Base-by-base conservation (phyloP, 2,113 vertebrate genomes). In the Otocyon megalotis region DNA sequence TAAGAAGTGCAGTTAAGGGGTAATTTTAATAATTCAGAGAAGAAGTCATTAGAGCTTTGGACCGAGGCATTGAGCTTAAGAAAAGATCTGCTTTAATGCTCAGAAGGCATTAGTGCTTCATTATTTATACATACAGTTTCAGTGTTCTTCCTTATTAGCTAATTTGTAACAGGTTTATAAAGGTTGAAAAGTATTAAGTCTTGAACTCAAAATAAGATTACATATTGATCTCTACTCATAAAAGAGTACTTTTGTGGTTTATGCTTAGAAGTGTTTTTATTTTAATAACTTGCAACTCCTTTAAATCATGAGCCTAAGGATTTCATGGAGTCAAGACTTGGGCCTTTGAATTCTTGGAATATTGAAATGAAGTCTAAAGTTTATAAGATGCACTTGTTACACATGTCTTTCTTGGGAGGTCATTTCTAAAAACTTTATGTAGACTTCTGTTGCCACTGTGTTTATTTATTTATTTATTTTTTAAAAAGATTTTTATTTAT, bases 11-110 rank as follows among this genome's bases (percentile, higher is more conserved):
- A 43, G 16, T 89, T 90, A 62, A 91, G 80, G 58, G 24, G 14
- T 69, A 28, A 72, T 63, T 88, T 19, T 94, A 77, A 79, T 94
- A 94, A 88, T 88, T 80, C 43, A 82, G 94, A 93, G 86, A 84
- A 71, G 14, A 74, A 50, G 26, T 54, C 8, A 35, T 85, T 82
- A 83, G 60, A 63, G 19, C 62, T 88, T 71, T 84, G 62, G 48
- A 84, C n/a, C 54, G 72, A 72, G 24, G 35, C 48, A 83, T 37
- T 69, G 32, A 82, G 76, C n/a, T 88, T 20, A 93, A 93, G 48
- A 77, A 60, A 80, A 17, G 50, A 35, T 86, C 28, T 71, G n/a
- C 5, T 85, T 92, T 77, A 77, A 35, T 81, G 54, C 43, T 93
- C 20, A 86, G 56, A 86, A 94, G 95, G 43, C 37, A 56, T 6